Conservation (phyloP, 1,140 invertebrate species). For the Drosophila sp. region DNA sequence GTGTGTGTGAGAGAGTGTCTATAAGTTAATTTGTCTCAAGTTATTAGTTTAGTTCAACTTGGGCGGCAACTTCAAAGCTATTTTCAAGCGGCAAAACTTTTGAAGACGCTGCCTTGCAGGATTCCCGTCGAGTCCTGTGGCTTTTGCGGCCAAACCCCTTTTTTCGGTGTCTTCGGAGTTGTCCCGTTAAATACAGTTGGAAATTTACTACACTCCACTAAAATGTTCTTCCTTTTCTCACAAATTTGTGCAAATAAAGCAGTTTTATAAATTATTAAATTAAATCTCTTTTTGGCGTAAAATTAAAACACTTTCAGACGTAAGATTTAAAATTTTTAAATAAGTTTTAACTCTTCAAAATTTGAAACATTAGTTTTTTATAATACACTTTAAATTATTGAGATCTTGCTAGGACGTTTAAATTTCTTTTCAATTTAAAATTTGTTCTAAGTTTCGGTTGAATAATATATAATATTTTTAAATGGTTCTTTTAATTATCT, state of each 20-base stretch:
- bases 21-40: constrained; percentile 68
- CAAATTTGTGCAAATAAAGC: no score
- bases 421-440: no score
- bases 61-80: constrained; percentile 64
- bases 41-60: constrained; percentile 51
- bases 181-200: not conserved
- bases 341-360: no score
- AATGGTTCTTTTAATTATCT: not conserved
- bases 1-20: constrained; percentile 15
- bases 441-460: no score
- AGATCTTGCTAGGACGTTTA: no score
- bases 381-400: no score
- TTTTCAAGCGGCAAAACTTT: constrained; percentile 60
- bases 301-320: no score
- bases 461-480: not conserved
- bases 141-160: constrained; percentile 70
- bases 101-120: constrained; percentile 12
- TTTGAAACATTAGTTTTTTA: no score
- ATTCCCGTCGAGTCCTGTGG: constrained; percentile 47
- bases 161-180: constrained; percentile 8
- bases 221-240: not conserved
- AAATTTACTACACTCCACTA: not conserved
- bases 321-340: no score
- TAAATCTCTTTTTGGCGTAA: no score
- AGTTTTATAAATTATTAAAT: no score